Evolutionary conservation across 2,888 invertebrate genomes (phyloP).

Genomic region (Drosophila infuscata): DNA sequence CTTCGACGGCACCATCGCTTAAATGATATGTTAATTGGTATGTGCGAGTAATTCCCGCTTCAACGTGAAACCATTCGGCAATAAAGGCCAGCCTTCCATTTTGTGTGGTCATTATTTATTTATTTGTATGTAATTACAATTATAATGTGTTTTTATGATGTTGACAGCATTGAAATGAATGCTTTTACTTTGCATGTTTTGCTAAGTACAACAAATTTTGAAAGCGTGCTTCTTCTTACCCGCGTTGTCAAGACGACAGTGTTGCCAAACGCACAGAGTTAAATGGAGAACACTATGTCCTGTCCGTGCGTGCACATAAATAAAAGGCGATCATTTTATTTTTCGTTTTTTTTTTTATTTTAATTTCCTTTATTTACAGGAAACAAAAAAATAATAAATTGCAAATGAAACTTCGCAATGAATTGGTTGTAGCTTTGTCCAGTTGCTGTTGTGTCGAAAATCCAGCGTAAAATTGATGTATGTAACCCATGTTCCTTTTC

Average conservation of each 20-base stretch:
- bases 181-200: conserved; percentile 39
- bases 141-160: conserved; percentile 16
- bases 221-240: conserved; percentile 58
- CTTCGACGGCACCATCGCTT: conserved; percentile 91
- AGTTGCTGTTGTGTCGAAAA: conserved; percentile 51
- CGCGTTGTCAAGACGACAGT: conserved; percentile 60
- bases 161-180: conserved; percentile 29
- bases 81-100: conserved; percentile 86
- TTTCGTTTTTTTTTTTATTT: conserved; percentile 64
- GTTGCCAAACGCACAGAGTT: conserved; percentile 7
- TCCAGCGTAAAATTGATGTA: conserved; percentile 52
- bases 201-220: conserved; percentile 33
- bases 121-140: conserved; percentile 7
- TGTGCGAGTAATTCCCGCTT: conserved; percentile 90
- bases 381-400: conserved; percentile 73
- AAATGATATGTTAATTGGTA: conserved; percentile 92
- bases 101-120: conserved; percentile 27
- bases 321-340: conserved; percentile 13
- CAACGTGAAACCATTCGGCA: conserved; percentile 95
- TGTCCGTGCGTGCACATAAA: neutral
- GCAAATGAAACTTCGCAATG: conserved; percentile 71
- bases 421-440: conserved; percentile 76
- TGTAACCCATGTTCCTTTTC: conserved; percentile 56
- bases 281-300: neutral
- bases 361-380: conserved; percentile 81